Evolutionary conservation across 1,140 invertebrate species (phyloP).

Genomic region (Chionoecetes opilio): DNA sequence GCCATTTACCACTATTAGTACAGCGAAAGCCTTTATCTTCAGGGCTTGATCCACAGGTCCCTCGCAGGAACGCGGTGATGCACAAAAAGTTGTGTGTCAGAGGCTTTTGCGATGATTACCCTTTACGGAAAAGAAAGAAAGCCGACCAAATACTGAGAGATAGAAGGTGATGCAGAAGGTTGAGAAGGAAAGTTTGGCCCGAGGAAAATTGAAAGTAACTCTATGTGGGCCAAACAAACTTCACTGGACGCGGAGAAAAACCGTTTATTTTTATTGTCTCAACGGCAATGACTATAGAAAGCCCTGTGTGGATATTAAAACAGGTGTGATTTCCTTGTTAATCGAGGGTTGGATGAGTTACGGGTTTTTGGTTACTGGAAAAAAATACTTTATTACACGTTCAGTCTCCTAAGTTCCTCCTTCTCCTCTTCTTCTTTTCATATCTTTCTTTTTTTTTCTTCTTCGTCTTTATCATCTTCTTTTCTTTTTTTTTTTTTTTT

Average conservation of each 20-base stretch:
- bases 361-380: neutral
- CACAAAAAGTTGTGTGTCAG: neutral
- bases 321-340: neutral
- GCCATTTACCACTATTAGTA: neutral
- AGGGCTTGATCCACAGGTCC: no score
- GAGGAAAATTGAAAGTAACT: neutral
- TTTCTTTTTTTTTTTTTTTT: neutral
- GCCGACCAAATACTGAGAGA: neutral
- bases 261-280: conserved; percentile 7
- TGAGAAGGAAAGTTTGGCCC: neutral
- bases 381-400: neutral
- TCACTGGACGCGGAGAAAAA: neutral
- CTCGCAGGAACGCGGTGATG: neutral
- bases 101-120: neutral
- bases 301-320: neutral
- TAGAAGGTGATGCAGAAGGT: neutral
- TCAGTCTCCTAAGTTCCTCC: neutral
- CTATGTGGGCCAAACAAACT: neutral
- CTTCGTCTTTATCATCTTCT: neutral
- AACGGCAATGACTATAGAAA: neutral
- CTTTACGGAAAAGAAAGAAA: neutral
- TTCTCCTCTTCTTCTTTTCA: neutral
- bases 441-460: neutral
- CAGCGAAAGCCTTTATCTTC: neutral
- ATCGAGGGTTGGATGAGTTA: neutral